Conservation (phyloP, 2,888 invertebrate genomes). For the Agapostemon virescens region DNA sequence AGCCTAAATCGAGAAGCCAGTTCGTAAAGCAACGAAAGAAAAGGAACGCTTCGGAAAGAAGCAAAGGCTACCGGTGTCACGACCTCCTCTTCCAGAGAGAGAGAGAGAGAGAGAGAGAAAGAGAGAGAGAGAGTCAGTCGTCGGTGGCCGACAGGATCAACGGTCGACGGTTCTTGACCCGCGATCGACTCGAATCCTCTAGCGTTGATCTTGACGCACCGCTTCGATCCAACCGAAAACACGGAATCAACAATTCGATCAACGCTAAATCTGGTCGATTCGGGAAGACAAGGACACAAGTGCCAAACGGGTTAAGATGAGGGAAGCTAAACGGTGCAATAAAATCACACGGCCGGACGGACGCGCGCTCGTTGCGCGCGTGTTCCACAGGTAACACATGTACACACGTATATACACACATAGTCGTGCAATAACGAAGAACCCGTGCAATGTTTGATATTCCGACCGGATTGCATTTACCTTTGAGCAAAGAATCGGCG, state of each 20-base stretch:
- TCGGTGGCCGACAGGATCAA: background rate
- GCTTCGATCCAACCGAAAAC: slow-evolving; percentile 5
- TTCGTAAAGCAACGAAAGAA: slow-evolving; percentile 55
- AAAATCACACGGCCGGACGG: slow-evolving; percentile 12
- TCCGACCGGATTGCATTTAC: background rate
- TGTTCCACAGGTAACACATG: background rate
- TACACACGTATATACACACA: slow-evolving; percentile 2
- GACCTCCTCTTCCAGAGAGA: no score
- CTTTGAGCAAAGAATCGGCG: background rate
- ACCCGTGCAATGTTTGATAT: slow-evolving; percentile 42
- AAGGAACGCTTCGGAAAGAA: slow-evolving; percentile 15
- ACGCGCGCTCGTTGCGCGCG: background rate
- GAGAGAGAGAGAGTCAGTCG: background rate
- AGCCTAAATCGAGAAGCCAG: slow-evolving; percentile 49
- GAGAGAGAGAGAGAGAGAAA: no score
- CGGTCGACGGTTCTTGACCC: slow-evolving; percentile 10
- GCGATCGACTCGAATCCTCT: background rate
- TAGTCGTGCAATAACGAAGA: slow-evolving; percentile 54
- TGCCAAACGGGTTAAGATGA: slow-evolving; percentile 47
- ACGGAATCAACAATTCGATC: background rate
- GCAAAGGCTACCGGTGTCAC: background rate
- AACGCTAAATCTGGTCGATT: slow-evolving; percentile 17
- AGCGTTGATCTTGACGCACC: background rate
- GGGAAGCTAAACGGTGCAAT: slow-evolving; percentile 41
- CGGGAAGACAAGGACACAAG: slow-evolving; percentile 26